A percentile compares a stretch with the other conserved stretches of the same genome.
phyloP scores from a whole-genome alignment of 2,888 invertebrate species.

The Synergus itoensis region DNA sequence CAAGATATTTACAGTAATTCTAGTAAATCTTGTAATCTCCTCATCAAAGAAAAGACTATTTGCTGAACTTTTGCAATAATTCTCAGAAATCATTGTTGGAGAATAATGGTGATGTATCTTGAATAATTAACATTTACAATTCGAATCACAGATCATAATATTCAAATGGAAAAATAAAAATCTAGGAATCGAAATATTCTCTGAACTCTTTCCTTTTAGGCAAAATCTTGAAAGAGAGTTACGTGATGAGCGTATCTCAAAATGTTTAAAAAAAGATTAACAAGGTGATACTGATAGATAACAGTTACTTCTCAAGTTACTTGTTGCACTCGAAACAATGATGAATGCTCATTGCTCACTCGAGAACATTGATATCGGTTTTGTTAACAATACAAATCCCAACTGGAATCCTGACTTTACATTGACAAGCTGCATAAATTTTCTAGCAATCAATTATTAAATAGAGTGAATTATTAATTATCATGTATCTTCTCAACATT shows the following conservation, averaged over 20 bases:
- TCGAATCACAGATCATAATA: no score
- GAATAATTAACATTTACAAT: no score
- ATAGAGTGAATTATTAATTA: background rate
- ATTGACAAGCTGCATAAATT: background rate
- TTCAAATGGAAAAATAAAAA: background rate
- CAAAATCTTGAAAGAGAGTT: background rate
- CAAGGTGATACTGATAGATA: constrained; percentile 21
- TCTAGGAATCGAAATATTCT: background rate
- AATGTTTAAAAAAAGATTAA: constrained; percentile 23
- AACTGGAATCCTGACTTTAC: background rate
- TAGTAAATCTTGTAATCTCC: background rate
- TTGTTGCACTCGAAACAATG: constrained; percentile 27
- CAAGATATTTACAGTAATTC: no score
- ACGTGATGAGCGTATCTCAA: constrained; percentile 29
- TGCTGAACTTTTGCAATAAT: background rate
- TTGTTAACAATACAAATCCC: background rate
- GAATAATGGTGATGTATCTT: background rate
- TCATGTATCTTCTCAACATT: background rate
- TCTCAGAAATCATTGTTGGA: background rate
- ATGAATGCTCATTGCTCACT: constrained; percentile 36
- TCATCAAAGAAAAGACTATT: background rate
- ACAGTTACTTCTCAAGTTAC: constrained; percentile 22
- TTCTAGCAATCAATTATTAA: background rate
- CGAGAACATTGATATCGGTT: constrained; percentile 22
- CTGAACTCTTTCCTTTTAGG: background rate